Evolutionary conservation across 2,888 invertebrate species (phyloP).

Genomic region (Drosophila putrida): DNA sequence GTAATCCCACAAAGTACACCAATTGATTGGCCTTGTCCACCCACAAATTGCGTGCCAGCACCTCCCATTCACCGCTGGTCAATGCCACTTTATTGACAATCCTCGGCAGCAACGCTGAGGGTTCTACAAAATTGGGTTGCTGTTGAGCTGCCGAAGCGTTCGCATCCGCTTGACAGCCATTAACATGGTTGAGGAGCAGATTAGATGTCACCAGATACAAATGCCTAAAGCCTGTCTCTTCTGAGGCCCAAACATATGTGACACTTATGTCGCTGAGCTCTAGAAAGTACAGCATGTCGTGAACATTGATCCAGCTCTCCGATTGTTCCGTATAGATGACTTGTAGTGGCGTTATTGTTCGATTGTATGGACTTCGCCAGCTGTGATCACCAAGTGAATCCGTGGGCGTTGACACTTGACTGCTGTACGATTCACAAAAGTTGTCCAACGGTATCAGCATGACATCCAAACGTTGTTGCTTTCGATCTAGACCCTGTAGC

Average conservation of each 20-base stretch:
- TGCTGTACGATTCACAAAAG: slow-evolving; percentile 87
- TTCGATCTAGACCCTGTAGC: slow-evolving; percentile 95
- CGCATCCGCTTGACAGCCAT: slow-evolving; percentile 85
- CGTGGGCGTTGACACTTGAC: slow-evolving; percentile 85
- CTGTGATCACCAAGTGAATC: slow-evolving; percentile 83
- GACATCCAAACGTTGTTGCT: slow-evolving; percentile 94
- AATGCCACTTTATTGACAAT: slow-evolving; percentile 90
- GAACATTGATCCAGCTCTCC: slow-evolving; percentile 97
- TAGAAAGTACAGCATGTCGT: slow-evolving; percentile 95
- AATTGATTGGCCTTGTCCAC: slow-evolving; percentile 92
- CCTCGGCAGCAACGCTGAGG: slow-evolving; percentile 86
- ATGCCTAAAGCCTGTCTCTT: slow-evolving; percentile 95
- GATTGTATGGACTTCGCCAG: slow-evolving; percentile 84
- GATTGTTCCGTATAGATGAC: slow-evolving; percentile 86
- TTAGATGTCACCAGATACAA: slow-evolving; percentile 92
- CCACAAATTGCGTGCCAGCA: slow-evolving; percentile 94
- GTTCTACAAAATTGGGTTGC: slow-evolving; percentile 77
- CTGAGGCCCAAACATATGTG: slow-evolving; percentile 96
- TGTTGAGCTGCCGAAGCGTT: slow-evolving; percentile 55
- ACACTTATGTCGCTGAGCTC: slow-evolving; percentile 86
- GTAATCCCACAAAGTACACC: slow-evolving; percentile 96
- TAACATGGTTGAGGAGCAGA: slow-evolving; percentile 83
- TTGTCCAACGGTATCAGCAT: slow-evolving; percentile 92
- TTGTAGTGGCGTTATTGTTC: slow-evolving; percentile 84
- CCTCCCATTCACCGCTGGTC: slow-evolving; percentile 97